phyloP scores from a whole-genome alignment of 1,140 invertebrate genomes.

The Sipha flava region DNA sequence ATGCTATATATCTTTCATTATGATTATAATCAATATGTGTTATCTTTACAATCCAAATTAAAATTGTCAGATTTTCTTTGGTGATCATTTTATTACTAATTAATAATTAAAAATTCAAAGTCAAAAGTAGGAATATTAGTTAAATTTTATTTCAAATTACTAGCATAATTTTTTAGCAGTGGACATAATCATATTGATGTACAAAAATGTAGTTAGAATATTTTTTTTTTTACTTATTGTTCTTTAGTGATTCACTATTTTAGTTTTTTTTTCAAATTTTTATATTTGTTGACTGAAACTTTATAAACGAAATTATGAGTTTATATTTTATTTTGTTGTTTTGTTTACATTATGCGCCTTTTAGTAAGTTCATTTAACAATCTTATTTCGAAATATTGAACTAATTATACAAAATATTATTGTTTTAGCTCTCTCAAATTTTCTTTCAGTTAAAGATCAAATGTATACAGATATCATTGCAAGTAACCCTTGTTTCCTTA shows the following conservation, averaged over 20 bases:
- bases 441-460: conserved; percentile 48
- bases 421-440: background rate
- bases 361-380: background rate
- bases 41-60: too few relatives aligned
- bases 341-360: background rate
- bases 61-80: too few relatives aligned
- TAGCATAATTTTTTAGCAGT: too few relatives aligned
- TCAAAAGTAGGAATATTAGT: too few relatives aligned
- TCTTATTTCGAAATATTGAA: background rate
- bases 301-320: background rate
- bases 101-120: too few relatives aligned
- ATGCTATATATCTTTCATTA: too few relatives aligned
- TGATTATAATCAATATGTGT: too few relatives aligned
- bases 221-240: background rate
- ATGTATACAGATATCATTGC: conserved; percentile 70
- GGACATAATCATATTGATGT: too few relatives aligned
- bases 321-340: background rate
- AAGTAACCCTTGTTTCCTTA: conserved; percentile 68
- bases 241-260: background rate
- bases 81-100: too few relatives aligned
- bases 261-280: background rate
- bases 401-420: background rate
- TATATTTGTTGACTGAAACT: background rate
- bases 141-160: too few relatives aligned
- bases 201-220: background rate